Conservation (phyloP, 1,140 invertebrate species). For the Parapsyche elsis region DNA sequence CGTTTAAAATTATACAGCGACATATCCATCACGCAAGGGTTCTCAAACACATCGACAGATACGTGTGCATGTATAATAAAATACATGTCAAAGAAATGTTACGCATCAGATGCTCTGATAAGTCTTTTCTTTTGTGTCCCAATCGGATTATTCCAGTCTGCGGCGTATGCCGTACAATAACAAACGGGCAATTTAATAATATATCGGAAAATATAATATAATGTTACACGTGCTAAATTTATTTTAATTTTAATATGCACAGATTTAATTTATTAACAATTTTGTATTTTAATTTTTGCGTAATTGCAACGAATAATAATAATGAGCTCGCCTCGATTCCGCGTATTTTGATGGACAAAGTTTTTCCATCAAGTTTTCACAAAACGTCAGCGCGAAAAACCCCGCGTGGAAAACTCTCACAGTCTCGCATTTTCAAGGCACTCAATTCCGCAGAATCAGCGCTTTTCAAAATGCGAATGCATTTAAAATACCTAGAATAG, state of each 20-base stretch:
- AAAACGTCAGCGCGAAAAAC: constrained; percentile 2
- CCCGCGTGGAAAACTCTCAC: not conserved
- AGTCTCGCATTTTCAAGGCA: not conserved
- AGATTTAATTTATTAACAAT: not conserved
- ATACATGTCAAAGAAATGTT: not conserved
- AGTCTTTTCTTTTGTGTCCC: not conserved
- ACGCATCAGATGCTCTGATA: not conserved
- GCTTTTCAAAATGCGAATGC: too few relatives aligned
- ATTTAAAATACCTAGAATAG: too few relatives aligned
- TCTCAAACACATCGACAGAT: not conserved
- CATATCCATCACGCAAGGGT: not conserved
- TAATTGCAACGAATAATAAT: not conserved
- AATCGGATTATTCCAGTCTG: constrained; percentile 28
- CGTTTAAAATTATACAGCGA: not conserved
- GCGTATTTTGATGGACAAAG: constrained; percentile 30
- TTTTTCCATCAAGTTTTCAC: constrained; percentile 34
- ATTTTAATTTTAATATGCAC: too few relatives aligned
- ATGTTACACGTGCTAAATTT: too few relatives aligned
- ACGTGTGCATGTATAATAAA: not conserved
- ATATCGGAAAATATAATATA: too few relatives aligned
- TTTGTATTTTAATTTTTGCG: not conserved
- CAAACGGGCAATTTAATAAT: not conserved
- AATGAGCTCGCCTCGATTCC: not conserved
- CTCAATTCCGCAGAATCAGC: not conserved
- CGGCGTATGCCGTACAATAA: not conserved